phyloP scores from a whole-genome alignment of 2,113 vertebrate species.

The Connochaetes taurinus region DNA sequence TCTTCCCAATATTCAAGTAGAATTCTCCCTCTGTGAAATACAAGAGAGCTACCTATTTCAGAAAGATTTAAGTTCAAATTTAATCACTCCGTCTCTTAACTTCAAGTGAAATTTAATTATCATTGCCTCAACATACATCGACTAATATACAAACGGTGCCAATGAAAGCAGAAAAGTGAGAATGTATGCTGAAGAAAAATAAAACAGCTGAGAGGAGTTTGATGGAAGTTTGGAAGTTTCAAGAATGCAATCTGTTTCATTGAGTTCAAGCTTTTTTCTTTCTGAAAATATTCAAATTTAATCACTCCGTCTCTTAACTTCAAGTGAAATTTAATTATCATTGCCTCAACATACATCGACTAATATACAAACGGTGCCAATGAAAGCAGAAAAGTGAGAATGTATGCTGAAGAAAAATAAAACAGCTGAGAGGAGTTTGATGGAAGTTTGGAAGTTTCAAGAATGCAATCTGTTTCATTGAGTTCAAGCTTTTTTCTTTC shows the following conservation, averaged over 20 bases:
- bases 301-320: slow-evolving; percentile 51
- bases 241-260: background rate
- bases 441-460: slow-evolving; percentile 27
- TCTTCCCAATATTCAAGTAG: slow-evolving; percentile 65
- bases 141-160: slow-evolving; percentile 45
- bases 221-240: slow-evolving; percentile 15
- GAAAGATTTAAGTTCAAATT: slow-evolving; percentile 65
- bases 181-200: background rate
- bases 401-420: background rate
- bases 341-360: slow-evolving; percentile 54
- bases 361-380: slow-evolving; percentile 42
- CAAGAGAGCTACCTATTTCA: slow-evolving; percentile 54
- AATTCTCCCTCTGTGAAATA: slow-evolving; percentile 67
- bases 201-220: slow-evolving; percentile 14
- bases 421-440: slow-evolving; percentile 21
- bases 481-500: background rate
- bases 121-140: slow-evolving; percentile 55
- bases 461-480: background rate
- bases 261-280: background rate
- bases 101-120: slow-evolving; percentile 58
- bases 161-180: background rate
- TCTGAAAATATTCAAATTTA: slow-evolving; percentile 58
- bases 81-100: slow-evolving; percentile 54
- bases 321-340: slow-evolving; percentile 58
- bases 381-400: slow-evolving; percentile 12